These are phyloP conservation scores for Nudaria mundana DNA, from an alignment of 2,888 invertebrate species.

Conservation along the genomic window DNA sequence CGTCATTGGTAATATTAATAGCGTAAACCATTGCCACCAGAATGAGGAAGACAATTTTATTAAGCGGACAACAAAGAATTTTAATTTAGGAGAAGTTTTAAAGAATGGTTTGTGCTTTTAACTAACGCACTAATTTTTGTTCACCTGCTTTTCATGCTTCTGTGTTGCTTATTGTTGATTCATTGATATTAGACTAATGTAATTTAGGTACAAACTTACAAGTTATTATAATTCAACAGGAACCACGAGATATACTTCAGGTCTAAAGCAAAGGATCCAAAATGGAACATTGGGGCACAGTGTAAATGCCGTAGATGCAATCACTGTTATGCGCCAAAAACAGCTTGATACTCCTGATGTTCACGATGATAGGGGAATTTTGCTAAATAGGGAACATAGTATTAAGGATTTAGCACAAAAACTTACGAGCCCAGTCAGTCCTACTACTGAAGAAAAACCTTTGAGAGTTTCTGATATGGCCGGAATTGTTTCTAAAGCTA, in stretches of 20 bases:
- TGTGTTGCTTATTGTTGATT: constrained; percentile 16
- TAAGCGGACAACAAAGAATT: constrained; percentile 41
- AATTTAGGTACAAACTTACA: too few species aligned
- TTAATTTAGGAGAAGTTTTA: constrained; percentile 56
- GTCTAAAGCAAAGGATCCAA: constrained; percentile 81
- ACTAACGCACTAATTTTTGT: constrained; percentile 60
- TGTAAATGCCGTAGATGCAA: constrained; percentile 68
- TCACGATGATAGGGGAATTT: constrained; percentile 81
- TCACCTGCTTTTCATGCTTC: constrained; percentile 28
- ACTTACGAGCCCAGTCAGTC: constrained; percentile 84
- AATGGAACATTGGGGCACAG: constrained; percentile 81
- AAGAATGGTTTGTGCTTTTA: constrained; percentile 73
- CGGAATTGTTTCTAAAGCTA: constrained; percentile 95
- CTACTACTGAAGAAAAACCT: constrained; percentile 82
- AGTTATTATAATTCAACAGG: constrained; percentile 68
- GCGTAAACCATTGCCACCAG: constrained; percentile 42
- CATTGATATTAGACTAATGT: neutral
- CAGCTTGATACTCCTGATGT: constrained; percentile 82
- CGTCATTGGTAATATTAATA: constrained; percentile 27
- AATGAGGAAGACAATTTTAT: constrained; percentile 47
- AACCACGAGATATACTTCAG: constrained; percentile 79
- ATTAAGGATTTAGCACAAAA: constrained; percentile 94
- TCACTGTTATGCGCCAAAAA: constrained; percentile 72
- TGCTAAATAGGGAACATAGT: constrained; percentile 90
- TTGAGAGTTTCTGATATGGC: constrained; percentile 91